Conservation (phyloP, 2,888 invertebrate genomes). For the Lymantria monacha region DNA sequence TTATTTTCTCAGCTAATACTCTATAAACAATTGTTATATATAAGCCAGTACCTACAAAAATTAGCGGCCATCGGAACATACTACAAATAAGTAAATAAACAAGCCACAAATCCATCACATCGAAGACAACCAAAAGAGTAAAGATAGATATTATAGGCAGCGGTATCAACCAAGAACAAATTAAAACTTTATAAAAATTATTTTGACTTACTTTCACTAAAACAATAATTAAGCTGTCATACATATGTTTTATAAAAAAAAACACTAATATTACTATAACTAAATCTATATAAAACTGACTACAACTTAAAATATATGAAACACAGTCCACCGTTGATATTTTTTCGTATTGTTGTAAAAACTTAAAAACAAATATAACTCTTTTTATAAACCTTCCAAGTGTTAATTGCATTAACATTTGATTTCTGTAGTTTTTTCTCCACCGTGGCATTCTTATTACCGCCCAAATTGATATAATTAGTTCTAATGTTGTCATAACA, state of each 20-base stretch:
- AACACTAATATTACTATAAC: conserved; percentile 65
- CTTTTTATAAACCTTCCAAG: conserved; percentile 63
- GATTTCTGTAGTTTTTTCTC: conserved; percentile 71
- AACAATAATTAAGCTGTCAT: conserved; percentile 66
- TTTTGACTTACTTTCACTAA: conserved; percentile 60
- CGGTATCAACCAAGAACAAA: conserved; percentile 64
- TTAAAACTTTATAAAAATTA: conserved; percentile 51
- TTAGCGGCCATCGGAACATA: conserved; percentile 65
- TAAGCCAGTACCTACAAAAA: conserved; percentile 55
- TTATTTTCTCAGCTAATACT: conserved; percentile 60
- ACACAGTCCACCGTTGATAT: conserved; percentile 21
- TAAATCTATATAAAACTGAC: conserved; percentile 64
- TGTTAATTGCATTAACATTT: conserved; percentile 72
- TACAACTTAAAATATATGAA: conserved; percentile 35
- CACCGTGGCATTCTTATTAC: conserved; percentile 62
- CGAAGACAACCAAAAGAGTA: conserved; percentile 36
- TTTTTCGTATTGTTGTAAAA: conserved; percentile 37
- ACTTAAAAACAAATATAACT: conserved; percentile 50
- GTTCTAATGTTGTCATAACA: conserved; percentile 63
- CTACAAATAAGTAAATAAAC: conserved; percentile 58
- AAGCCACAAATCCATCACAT: conserved; percentile 39
- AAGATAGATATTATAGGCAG: conserved; percentile 49
- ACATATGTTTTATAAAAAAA: conserved; percentile 73
- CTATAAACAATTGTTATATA: conserved; percentile 57
- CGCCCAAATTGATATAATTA: conserved; percentile 56